Conservation (phyloP, 2,888 invertebrate species). For the Caenorhabditis imperialis region DNA sequence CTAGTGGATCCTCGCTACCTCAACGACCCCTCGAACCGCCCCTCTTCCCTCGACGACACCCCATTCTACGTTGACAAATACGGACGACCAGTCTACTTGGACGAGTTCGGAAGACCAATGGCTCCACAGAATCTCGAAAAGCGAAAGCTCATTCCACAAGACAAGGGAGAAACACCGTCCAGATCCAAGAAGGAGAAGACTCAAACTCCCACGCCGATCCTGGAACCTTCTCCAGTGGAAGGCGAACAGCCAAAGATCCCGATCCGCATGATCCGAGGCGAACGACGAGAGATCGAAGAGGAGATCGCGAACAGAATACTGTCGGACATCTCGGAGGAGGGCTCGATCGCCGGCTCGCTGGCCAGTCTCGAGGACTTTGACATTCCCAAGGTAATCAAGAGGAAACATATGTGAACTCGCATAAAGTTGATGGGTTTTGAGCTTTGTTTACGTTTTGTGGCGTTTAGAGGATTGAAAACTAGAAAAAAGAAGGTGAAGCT, state of each 20-base stretch:
- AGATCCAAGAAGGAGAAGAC: conserved; percentile 51
- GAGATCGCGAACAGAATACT: conserved; percentile 78
- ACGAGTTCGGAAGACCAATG: conserved; percentile 43
- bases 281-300: conserved; percentile 76
- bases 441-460: too few relatives aligned
- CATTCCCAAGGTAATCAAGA: conserved; percentile 48
- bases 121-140: conserved; percentile 53
- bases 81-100: conserved; percentile 37
- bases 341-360: conserved; percentile 73
- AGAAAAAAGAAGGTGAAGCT: too few relatives aligned
- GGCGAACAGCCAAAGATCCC: conserved; percentile 57
- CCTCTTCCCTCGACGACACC: conserved; percentile 39
- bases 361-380: conserved; percentile 73
- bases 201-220: conserved; percentile 15
- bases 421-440: conserved; percentile 25
- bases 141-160: conserved; percentile 64
- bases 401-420: conserved; percentile 29
- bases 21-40: conserved; percentile 59
- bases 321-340: conserved; percentile 77
- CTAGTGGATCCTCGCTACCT: conserved; percentile 55
- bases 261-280: conserved; percentile 74
- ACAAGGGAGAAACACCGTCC: conserved; percentile 66
- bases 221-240: conserved; percentile 10
- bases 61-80: conserved; percentile 49
- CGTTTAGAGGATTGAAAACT: too few relatives aligned